Base-by-base conservation (phyloP, 2,797 vertebrate species). In the Mormyrops attenuatus region DNA sequence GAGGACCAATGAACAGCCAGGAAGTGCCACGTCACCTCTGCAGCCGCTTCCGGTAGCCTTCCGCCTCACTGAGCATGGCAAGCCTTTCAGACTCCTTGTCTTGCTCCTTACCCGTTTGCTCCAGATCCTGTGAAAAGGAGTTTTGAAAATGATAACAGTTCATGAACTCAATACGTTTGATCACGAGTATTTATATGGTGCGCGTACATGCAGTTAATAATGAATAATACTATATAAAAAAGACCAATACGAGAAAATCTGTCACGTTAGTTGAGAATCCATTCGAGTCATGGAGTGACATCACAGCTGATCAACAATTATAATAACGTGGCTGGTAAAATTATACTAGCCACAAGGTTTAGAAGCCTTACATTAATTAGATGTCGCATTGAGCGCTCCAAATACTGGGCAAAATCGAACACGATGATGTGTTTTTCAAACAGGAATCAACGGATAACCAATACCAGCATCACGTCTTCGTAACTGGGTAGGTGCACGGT, bases 31-130 rank as follows among this genome's bases (percentile, higher is more conserved):
- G 66, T 73, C 30, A 73, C 66, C 66, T 99, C 90, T 98, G 93
- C 97, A 98, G 97, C 94, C 98, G 98, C 87, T 96, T 97, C 87
- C 95, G 96, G 90, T 99, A 98, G 92, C 95, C 97, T 90, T 98
- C 97, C n/a, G 97, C 97, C 90, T 99, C 97, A 88, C 94, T 95
- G 91, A 97, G 94, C 55, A 99, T 94, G 41, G 93, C 92, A 90
- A 97, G 95, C 88, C 96, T 97, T 91, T 98, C 97, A 0, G 96
- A 96, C 93, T 99, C 98, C 90, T 95, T 96, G 94, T 99, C 98
- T 92, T 98, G 97, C 91, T 99, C 98, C 93, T 92, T 97, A 0
- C 97, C 97, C 94, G 97, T 97, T 93, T 98, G 97, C 52, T 99
- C 98, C 77, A 99, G 95, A 91, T 99, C 97, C 98, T 99, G 91